Percentiles rank a stretch among this genome's conserved stretches.
phyloP scores from a whole-genome alignment of 2,888 invertebrate genomes.

The Lepidochrysops patricia region DNA sequence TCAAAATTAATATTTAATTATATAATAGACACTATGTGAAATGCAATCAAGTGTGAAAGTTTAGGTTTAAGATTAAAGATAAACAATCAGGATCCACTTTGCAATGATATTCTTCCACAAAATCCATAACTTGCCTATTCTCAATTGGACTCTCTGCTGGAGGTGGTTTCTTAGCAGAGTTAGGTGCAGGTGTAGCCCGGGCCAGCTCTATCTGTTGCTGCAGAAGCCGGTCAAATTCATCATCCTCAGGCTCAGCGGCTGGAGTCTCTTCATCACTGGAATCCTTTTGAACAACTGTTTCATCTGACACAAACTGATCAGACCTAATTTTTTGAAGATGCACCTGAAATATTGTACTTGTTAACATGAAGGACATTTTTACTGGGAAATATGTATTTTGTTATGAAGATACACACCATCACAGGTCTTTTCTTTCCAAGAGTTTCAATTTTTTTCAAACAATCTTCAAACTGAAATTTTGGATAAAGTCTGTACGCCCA shows the following conservation, averaged over 20 bases:
- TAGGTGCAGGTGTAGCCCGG: slow-evolving; percentile 50
- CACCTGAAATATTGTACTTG: slow-evolving; percentile 54
- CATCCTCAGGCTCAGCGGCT: slow-evolving; percentile 57
- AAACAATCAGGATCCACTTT: not conserved
- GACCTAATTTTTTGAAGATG: slow-evolving; percentile 79
- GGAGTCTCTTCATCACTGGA: slow-evolving; percentile 56
- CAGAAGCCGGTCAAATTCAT: slow-evolving; percentile 78
- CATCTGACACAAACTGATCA: slow-evolving; percentile 71
- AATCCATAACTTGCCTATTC: slow-evolving; percentile 28
- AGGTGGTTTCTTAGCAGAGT: slow-evolving; percentile 35
- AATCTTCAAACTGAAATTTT: slow-evolving; percentile 90
- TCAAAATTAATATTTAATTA: not conserved
- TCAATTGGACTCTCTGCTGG: slow-evolving; percentile 31
- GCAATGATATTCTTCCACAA: not conserved
- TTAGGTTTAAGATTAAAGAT: too few species aligned
- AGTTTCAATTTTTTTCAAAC: slow-evolving; percentile 80
- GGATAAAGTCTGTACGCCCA: slow-evolving; percentile 96
- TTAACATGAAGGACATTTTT: not conserved
- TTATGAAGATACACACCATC: slow-evolving; percentile 67
- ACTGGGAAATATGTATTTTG: not conserved
- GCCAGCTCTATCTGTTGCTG: slow-evolving; percentile 78
- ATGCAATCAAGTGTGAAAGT: too few species aligned
- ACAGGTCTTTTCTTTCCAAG: slow-evolving; percentile 88
- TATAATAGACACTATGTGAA: not conserved
- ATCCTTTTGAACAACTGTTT: slow-evolving; percentile 52